Evolutionary conservation across 2,113 vertebrate species (phyloP).

Genomic region (Siniperca chuatsi): DNA sequence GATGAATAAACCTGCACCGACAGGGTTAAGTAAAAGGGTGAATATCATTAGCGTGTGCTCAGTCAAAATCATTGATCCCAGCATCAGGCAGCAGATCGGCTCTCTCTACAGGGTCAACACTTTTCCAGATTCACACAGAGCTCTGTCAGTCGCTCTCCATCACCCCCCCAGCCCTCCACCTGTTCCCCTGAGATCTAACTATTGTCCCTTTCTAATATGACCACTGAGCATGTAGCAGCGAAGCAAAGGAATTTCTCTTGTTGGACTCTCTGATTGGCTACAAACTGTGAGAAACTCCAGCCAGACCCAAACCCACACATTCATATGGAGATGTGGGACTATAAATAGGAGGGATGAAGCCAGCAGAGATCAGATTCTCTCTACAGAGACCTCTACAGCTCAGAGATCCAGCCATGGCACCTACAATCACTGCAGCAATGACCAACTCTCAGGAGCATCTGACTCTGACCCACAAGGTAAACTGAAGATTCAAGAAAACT

Average conservation of each 20-base stretch:
- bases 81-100: neutral
- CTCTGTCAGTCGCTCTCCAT: slow-evolving; percentile 19
- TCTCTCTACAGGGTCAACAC: slow-evolving; percentile 49
- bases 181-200: slow-evolving; percentile 53
- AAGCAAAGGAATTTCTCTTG: no score
- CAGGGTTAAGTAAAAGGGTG: neutral
- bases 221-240: no score
- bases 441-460: slow-evolving; percentile 64
- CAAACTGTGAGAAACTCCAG: slow-evolving; percentile 76
- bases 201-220: no score
- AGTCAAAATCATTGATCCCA: no score
- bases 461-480: slow-evolving; percentile 73
- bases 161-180: slow-evolving; percentile 49
- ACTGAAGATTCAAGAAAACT: slow-evolving; percentile 17
- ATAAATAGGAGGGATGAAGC: slow-evolving; percentile 71
- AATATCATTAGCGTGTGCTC: neutral
- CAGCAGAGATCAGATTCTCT: slow-evolving; percentile 67
- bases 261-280: slow-evolving; percentile 68
- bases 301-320: slow-evolving; percentile 74
- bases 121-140: slow-evolving; percentile 68
- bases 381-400: slow-evolving; percentile 55
- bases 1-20: neutral
- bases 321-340: slow-evolving; percentile 77
- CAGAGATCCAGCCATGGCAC: slow-evolving; percentile 66
- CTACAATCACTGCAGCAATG: slow-evolving; percentile 62